Evolutionary conservation across 2,113 vertebrate genomes (phyloP).

Genomic region (Bucco capensis): DNA sequence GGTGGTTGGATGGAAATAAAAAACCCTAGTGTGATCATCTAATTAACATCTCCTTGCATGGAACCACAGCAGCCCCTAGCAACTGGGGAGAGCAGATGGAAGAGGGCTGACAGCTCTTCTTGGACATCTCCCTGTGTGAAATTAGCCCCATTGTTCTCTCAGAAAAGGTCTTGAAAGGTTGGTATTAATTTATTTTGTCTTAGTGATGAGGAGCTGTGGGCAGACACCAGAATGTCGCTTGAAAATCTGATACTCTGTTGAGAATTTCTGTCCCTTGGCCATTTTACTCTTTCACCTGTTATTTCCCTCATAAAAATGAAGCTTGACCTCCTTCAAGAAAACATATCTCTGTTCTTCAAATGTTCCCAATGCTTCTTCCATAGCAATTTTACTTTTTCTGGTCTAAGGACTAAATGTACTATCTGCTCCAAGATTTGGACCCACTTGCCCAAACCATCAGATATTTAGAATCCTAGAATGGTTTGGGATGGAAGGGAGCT

Average conservation of each 20-base stretch:
- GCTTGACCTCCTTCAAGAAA: background rate
- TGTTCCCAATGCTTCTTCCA: background rate
- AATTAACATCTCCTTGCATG: background rate
- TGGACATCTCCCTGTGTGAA: background rate
- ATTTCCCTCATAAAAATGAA: background rate
- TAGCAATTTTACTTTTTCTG: background rate
- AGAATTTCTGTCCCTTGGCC: background rate
- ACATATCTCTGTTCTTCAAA: background rate
- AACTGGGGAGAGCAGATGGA: background rate
- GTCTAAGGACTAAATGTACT: background rate
- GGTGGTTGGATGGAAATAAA: background rate
- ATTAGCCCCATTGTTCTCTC: background rate
- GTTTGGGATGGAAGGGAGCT: no score
- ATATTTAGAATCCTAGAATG: no score
- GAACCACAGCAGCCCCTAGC: background rate
- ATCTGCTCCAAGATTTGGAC: background rate
- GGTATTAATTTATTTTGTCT: background rate
- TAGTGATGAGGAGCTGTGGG: background rate
- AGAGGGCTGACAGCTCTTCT: background rate
- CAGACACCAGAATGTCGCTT: background rate
- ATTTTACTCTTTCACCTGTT: background rate
- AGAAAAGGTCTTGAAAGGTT: background rate
- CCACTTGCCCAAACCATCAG: background rate
- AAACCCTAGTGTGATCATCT: background rate
- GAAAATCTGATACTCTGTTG: background rate